Conservation (phyloP, 2,888 invertebrate species). For the Cacoxenus indagator region DNA sequence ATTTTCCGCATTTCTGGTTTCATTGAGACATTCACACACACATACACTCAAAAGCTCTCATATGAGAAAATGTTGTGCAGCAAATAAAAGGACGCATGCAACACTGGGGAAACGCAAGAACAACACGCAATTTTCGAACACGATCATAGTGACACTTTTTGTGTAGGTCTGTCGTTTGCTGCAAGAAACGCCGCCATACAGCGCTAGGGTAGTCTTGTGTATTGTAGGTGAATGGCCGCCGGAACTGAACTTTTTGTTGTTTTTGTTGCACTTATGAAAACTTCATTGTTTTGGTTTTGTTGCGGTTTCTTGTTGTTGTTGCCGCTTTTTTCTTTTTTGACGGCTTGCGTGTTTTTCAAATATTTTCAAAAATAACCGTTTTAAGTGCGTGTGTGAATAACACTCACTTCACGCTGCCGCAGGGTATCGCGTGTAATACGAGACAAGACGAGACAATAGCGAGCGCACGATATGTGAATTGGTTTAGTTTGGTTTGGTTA, state of each 20-base stretch:
- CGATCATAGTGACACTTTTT: slow-evolving; percentile 53
- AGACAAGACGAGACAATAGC: slow-evolving; percentile 4
- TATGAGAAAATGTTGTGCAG: slow-evolving; percentile 15
- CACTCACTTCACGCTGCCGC: background rate
- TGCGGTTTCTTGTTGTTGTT: no score
- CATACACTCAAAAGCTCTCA: background rate
- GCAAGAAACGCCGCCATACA: background rate
- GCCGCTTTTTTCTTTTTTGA: no score
- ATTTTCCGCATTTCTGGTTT: no score
- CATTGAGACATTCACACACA: background rate
- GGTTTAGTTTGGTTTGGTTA: background rate
- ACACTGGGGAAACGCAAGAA: slow-evolving; percentile 59
- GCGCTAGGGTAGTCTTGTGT: no score
- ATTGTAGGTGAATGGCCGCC: slow-evolving; percentile 47
- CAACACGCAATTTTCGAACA: slow-evolving; percentile 52
- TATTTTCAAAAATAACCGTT: background rate
- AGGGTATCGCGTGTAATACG: slow-evolving; percentile 3
- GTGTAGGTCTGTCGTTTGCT: background rate
- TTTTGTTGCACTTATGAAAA: background rate
- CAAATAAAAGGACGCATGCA: slow-evolving; percentile 54
- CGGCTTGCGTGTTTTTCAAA: background rate
- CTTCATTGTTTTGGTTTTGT: background rate
- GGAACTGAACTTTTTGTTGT: background rate
- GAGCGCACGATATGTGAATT: slow-evolving; percentile 1
- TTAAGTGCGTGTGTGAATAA: slow-evolving; percentile 1